Evolutionary conservation across 2,113 vertebrate species (phyloP).

Genomic region (Plestiodon gilberti): DNA sequence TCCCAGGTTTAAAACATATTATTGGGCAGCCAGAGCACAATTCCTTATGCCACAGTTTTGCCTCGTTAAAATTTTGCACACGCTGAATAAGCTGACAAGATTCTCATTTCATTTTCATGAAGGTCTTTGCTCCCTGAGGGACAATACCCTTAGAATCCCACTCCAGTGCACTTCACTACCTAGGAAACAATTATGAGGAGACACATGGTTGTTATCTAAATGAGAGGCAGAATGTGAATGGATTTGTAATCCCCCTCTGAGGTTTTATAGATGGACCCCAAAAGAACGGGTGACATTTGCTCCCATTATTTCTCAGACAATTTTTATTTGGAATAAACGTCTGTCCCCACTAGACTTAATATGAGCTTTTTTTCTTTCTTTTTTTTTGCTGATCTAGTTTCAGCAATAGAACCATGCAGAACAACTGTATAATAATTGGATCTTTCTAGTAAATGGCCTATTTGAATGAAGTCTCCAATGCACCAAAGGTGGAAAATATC

Average conservation of each 20-base stretch:
- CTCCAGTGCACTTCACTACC: constrained; percentile 20
- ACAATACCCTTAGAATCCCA: constrained; percentile 29
- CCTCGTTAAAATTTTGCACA: constrained; percentile 43
- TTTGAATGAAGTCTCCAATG: background rate
- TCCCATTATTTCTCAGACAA: background rate
- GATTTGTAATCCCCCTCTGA: constrained; percentile 32
- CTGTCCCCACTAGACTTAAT: background rate
- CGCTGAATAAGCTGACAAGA: constrained; percentile 2
- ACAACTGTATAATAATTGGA: background rate
- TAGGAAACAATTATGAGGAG: constrained; percentile 56
- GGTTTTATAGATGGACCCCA: background rate
- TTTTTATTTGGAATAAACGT: background rate
- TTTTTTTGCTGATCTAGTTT: background rate
- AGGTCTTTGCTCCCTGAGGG: constrained; percentile 10
- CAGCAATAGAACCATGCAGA: background rate
- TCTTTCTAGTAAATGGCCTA: background rate
- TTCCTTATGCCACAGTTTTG: constrained; percentile 12
- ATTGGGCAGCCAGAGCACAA: constrained; percentile 37
- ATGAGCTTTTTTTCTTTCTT: constrained; percentile 15
- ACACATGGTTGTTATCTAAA: constrained; percentile 44
- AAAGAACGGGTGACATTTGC: background rate
- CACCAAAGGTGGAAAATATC: background rate
- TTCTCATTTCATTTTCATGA: constrained; percentile 48
- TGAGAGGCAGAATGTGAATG: constrained; percentile 27
- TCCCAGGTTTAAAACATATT: constrained; percentile 26